Conservation (phyloP, 2,888 invertebrate species). For the Candidula unifasciata region DNA sequence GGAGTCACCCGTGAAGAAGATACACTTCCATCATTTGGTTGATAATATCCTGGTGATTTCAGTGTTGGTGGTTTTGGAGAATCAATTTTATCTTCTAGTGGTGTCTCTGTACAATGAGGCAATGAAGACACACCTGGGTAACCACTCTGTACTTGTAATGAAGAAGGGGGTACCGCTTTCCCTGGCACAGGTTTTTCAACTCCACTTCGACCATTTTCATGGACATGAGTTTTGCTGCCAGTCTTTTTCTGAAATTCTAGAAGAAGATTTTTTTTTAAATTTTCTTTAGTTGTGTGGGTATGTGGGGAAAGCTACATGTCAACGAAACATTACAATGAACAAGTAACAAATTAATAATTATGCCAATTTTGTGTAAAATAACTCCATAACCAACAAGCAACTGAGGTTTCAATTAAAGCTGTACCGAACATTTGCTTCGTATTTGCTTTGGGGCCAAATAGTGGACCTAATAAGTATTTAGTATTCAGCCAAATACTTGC, state of each 20-base stretch:
- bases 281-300: no score
- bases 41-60: not conserved
- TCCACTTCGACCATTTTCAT: not conserved
- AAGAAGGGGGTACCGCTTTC: not conserved
- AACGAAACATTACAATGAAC: no score
- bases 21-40: not conserved
- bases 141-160: not conserved
- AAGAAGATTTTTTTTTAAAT: not conserved
- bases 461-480: no score
- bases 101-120: not conserved
- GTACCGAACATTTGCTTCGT: no score
- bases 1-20: not conserved
- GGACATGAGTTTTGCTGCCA: not conserved
- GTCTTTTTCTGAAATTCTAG: not conserved
- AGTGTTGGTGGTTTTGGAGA: not conserved
- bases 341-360: no score
- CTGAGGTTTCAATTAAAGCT: no score
- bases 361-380: no score
- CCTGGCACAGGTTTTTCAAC: not conserved
- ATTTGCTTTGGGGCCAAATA: no score
- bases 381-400: no score
- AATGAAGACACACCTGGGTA: no score
- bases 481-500: no score
- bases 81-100: not conserved
- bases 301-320: no score